These are phyloP conservation scores for Pogonus chalceus DNA, from an alignment of 1,140 invertebrate species.

Conservation along the genomic window DNA sequence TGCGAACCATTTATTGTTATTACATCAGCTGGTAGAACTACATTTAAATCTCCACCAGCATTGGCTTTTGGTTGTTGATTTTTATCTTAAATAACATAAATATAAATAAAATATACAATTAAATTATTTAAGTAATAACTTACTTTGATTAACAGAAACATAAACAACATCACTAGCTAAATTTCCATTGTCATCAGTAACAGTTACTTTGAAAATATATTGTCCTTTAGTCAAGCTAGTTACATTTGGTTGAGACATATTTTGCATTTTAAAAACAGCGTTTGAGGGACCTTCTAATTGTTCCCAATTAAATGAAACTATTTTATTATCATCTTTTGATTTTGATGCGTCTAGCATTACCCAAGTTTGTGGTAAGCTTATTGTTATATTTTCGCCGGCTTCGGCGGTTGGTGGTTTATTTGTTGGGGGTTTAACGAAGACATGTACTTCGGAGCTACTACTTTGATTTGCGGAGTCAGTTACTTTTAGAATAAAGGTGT, in stretches of 20 bases:
- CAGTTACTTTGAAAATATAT: slow-evolving; percentile 75
- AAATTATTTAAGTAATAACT: slow-evolving; percentile 32
- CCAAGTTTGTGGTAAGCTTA: slow-evolving; percentile 71
- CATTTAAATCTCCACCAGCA: slow-evolving; percentile 72
- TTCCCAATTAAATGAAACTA: slow-evolving; percentile 73
- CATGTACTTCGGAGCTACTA: slow-evolving; percentile 59
- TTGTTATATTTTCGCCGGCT: slow-evolving; percentile 48
- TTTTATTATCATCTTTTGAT: slow-evolving; percentile 77
- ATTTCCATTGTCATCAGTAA: slow-evolving; percentile 76
- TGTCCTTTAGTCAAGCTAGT: slow-evolving; percentile 72
- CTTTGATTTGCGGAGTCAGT: slow-evolving; percentile 81
- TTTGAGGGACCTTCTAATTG: slow-evolving; percentile 57
- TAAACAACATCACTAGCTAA: slow-evolving; percentile 57
- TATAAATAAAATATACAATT: slow-evolving; percentile 7
- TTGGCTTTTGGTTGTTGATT: slow-evolving; percentile 82
- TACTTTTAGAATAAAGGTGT: slow-evolving; percentile 87
- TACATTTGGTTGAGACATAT: slow-evolving; percentile 54
- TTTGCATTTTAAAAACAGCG: slow-evolving; percentile 37
- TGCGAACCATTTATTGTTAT: slow-evolving; percentile 75
- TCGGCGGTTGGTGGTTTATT: slow-evolving; percentile 71
- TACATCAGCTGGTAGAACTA: slow-evolving; percentile 63
- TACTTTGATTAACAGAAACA: slow-evolving; percentile 85
- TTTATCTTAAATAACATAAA: slow-evolving; percentile 53
- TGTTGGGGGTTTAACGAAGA: slow-evolving; percentile 85
- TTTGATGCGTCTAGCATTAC: slow-evolving; percentile 65